phyloP scores from a whole-genome alignment of 2,888 invertebrate species.

The Athripsodes cinereus region DNA sequence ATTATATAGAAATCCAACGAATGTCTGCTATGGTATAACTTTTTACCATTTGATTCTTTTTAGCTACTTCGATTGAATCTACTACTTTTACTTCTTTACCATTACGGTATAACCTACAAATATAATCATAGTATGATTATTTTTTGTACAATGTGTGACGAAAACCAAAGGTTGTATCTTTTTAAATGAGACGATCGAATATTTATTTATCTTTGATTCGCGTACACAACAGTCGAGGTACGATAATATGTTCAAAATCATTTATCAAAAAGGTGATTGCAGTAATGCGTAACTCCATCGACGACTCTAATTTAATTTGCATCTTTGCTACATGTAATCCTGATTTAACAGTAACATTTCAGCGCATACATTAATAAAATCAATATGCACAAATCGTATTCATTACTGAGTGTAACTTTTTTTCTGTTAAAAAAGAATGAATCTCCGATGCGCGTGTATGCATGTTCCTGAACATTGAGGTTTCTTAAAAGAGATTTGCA shows the following conservation, averaged over 20 bases:
- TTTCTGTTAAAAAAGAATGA: not conserved
- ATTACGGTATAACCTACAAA: too few relatives aligned
- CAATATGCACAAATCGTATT: conserved; percentile 2
- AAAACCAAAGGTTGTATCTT: too few relatives aligned
- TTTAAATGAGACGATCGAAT: not conserved
- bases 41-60: too few relatives aligned
- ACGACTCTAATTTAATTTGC: not conserved
- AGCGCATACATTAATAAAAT: not conserved
- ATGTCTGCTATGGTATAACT: too few relatives aligned
- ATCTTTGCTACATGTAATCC: not conserved
- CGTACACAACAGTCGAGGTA: not conserved
- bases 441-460: not conserved
- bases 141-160: too few relatives aligned
- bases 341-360: not conserved
- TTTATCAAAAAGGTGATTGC: conserved; percentile 2
- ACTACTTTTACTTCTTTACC: too few relatives aligned
- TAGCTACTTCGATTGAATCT: too few relatives aligned
- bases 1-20: too few relatives aligned
- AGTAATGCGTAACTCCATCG: not conserved
- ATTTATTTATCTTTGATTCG: not conserved
- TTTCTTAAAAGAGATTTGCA: not conserved
- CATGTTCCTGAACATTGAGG: not conserved
- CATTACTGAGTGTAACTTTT: not conserved
- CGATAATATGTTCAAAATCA: not conserved
- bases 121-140: too few relatives aligned